phyloP scores from a whole-genome alignment of 2,888 invertebrate genomes.

The Rhimphoctona megacephalus region DNA sequence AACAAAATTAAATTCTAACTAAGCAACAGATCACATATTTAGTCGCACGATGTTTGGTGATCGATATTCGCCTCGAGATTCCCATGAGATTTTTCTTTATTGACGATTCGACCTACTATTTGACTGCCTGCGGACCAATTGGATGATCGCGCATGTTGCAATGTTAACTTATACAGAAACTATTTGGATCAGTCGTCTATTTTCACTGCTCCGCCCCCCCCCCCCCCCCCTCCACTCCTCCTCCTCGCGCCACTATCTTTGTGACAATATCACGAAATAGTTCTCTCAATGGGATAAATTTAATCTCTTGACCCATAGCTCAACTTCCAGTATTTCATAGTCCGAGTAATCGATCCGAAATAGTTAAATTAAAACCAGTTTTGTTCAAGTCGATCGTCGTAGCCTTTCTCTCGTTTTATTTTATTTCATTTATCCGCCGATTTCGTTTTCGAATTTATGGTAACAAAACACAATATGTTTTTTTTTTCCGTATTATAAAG shows the following conservation, averaged over 20 bases:
- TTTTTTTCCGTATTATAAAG: not conserved
- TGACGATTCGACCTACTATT: slow-evolving; percentile 19
- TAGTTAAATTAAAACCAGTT: not conserved
- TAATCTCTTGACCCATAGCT: slow-evolving; percentile 14
- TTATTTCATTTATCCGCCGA: not conserved
- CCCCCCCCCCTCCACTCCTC: not conserved
- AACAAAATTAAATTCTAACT: not conserved
- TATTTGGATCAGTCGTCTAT: slow-evolving; percentile 6
- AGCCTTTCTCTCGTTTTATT: not conserved
- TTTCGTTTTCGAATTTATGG: not conserved
- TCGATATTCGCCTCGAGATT: slow-evolving; percentile 16
- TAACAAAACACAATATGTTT: not conserved
- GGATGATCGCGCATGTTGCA: slow-evolving; percentile 40
- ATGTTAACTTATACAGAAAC: slow-evolving; percentile 17
- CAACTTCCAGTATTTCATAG: not conserved
- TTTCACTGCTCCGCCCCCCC: not conserved
- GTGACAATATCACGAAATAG: not conserved
- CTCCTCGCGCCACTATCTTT: not conserved
- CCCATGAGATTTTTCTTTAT: slow-evolving; percentile 22
- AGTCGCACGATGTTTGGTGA: not conserved
- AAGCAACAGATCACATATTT: not conserved
- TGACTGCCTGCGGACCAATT: slow-evolving; percentile 34
- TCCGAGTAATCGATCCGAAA: not conserved
- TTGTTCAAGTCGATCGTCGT: not conserved
- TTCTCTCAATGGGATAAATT: slow-evolving; percentile 10